These are phyloP conservation scores for Tiliacea aurago DNA, from an alignment of 2,888 invertebrate species.

Conservation along the genomic window DNA sequence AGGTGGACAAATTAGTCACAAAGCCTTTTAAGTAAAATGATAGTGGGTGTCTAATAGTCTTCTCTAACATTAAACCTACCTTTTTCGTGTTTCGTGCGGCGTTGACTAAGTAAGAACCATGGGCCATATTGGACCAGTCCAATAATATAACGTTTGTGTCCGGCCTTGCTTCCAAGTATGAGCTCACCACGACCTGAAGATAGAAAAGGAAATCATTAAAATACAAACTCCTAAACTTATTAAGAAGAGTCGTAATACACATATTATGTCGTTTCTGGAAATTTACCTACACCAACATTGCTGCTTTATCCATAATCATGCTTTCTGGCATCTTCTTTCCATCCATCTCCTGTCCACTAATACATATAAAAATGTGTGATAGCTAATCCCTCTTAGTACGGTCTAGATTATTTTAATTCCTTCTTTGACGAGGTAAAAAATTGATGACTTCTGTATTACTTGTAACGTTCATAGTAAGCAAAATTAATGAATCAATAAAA, in stretches of 20 bases:
- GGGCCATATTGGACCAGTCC: conserved; percentile 89
- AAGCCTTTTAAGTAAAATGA: neutral
- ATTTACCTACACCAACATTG: neutral
- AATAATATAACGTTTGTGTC: conserved; percentile 85
- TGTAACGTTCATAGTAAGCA: neutral
- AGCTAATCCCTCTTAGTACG: neutral
- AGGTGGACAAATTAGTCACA: neutral
- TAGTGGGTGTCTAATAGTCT: conserved; percentile 19
- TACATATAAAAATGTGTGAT: neutral
- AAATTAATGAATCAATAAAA: neutral
- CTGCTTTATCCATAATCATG: neutral
- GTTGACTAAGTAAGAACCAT: conserved; percentile 89
- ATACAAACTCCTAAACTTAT: neutral
- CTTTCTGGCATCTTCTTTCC: neutral
- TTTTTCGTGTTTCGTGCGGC: conserved; percentile 91
- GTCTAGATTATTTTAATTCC: neutral
- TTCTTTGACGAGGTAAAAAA: neutral
- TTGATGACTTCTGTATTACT: neutral
- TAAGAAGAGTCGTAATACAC: too few relatives aligned
- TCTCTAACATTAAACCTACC: conserved; percentile 71
- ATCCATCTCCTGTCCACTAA: neutral
- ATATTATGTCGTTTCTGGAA: too few relatives aligned
- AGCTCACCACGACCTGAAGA: conserved; percentile 85
- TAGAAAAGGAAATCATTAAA: conserved; percentile 1
- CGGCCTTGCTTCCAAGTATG: conserved; percentile 84